Evolutionary conservation across 2,888 invertebrate species (phyloP), one percentile per base, ranked within the genome.

Genomic region (Galerucella pusilla): DNA sequence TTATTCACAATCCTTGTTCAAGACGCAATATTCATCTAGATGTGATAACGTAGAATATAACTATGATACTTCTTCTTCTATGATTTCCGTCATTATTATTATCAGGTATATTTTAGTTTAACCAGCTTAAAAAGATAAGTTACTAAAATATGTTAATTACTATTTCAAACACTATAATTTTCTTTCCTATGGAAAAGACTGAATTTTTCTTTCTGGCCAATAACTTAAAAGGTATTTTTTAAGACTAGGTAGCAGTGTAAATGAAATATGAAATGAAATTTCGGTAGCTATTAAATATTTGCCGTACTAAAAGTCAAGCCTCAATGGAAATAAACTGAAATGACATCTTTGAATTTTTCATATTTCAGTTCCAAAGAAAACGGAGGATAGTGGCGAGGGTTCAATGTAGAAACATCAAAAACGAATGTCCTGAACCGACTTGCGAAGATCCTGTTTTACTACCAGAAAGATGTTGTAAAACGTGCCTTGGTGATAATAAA

Each of bases 401-500:
- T 42, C 93, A 94, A 82, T 97, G 97, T 87, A 92, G 94, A 81
- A 97, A 96, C 86, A 96, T 97, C 80, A 97, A 96, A 88, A 94
- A 94, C 85, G 96, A 97, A 85, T 97, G 97, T 85, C 97, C 97
- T 9, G 94, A 94, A 83, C 93, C 95, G 20, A 92, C 92, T 20
- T 97, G 97, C 87, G 94, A 94, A 78, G 94, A 96, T 81, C 97
- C 97, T 0, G 93, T 95, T 59, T 90, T 96, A 74, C 89, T 94
- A 79, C 94, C 95, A 25, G 96, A 96, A 79, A 91, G 94, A 83
- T 97, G 97, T 89, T 97, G 97, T 90, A 97, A 97, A 89, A 93
- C 94, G 6, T 97, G 97, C 86, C 95, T 96, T 9, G 95, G 94
- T 79, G 94, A 95, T 74, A 75, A 80, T 60, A 80, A 83, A 79